Evolutionary conservation across 2,113 vertebrate species (phyloP), one percentile per base, ranked within the genome.

Genomic region (Poeciliopsis retropinna): DNA sequence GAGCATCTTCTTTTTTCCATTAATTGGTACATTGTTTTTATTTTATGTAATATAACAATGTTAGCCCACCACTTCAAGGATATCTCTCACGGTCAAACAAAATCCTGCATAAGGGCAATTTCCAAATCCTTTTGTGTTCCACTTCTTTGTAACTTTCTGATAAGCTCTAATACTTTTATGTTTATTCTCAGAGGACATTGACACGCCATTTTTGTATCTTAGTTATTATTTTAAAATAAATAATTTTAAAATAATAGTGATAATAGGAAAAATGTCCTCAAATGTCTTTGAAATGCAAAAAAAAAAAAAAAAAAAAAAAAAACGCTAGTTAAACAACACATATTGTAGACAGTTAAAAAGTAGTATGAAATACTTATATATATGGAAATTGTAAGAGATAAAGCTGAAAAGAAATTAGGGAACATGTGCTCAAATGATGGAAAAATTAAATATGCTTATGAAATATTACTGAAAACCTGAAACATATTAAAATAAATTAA

Each of bases 81-180:
- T 79, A 74, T 32, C 32, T 67, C 60, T 54, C 68, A 76, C 69
- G 44, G 22, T 75, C 39, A 73, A 47, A 76, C 60, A 54, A 5
- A 70, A 64, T 77, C 64, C 60, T 34, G 60, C 73, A 63, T 78
- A 85, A 89, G 81, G 81, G 67, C 83, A 80, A 71, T 54, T 61
- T 64, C 68, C 37, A 88, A 89, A 85, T 85, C 90, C 83, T 67
- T 69, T 78, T 75, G 76, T 72, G 75, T 64, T 77, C 66, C 28
- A 72, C 78, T 67, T 70, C 81, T 85, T 73, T 81, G 67, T 73
- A 76, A 78, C 80, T 75, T 80, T 68, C 13, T 80, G 84, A 85
- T 84, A 51, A 47, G 65, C 81, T 76, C 34, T 84, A 86, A 84
- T 78, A 78, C 61, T 80, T 81, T 87, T 92, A 85, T 76, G 79